Base-by-base conservation (phyloP, 2,113 vertebrate genomes). In the Odontophorus gujanensis region DNA sequence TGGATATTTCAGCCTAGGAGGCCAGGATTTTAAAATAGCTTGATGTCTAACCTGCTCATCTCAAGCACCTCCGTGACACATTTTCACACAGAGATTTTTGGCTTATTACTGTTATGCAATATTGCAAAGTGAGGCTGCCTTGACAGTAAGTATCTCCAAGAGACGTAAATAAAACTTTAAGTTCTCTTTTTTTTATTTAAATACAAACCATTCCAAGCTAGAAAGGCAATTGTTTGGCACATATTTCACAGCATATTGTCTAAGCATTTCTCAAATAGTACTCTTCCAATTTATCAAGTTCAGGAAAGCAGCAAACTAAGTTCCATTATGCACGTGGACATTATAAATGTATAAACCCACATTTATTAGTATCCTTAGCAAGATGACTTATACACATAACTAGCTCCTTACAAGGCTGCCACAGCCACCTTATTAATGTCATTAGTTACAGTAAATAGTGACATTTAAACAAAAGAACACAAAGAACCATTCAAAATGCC, bases 401-500 rank as follows among this genome's bases (percentile, higher is more conserved):
- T 71, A 67, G 34, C 65, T 83, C 78, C 85, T 82, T 92, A 89
- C 7, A 48, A 82, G 45, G 69, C 16, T 74, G 45, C 32, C 18
- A 69, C 45, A 62, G 30, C n/a, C 81, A 67, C 36, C 73, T 93
- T 66, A 92, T 80, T 90, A 84, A 58, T 68, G 38, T 61, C 43
- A 90, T 68, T 93, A 91, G 58, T 72, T 40, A 81, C 45, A 88
- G 68, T 65, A 89, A 94, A 80, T 72, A 89, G 45, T 91, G 78
- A 92, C 79, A 92, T 89, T 96, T 89, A 89, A 87, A 74, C 78
- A 88, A 83, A 24, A 42, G 42, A 94, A 78, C 20, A 82, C 25
- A 94, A 93, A 83, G 43, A 21, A 72, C 65, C 42, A 89, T 48
- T 73, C 84, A 81, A 89, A 95, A 81, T 48, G 51, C 76, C 73